Percentiles rank a stretch among this genome's conserved stretches.
Evolutionary conservation across 2,113 vertebrate species (phyloP).

Genomic region (Apodemus sylvaticus): DNA sequence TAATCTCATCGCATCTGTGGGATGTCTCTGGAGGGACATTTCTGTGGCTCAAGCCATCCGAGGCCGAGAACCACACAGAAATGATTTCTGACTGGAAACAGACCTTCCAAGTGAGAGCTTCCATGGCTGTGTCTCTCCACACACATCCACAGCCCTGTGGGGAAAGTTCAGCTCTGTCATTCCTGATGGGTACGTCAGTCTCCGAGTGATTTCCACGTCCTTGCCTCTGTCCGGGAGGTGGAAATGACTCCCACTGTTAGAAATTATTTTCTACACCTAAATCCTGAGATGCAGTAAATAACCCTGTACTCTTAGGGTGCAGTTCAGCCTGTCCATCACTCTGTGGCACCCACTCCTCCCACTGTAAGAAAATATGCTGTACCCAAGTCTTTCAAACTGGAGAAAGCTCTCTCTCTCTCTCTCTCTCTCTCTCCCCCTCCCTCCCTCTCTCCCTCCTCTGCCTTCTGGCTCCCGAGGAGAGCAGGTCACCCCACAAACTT

Average conservation of each 20-base stretch:
- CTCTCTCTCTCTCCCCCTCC: too few species aligned
- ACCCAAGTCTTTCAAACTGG: background rate
- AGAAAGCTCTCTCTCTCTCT: background rate
- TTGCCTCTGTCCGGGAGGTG: background rate
- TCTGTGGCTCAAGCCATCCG: background rate
- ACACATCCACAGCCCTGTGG: background rate
- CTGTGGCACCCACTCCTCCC: too few species aligned
- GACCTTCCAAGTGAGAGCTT: background rate
- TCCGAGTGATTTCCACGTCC: background rate
- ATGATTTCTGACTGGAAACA: background rate
- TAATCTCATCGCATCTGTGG: background rate
- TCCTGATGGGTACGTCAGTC: background rate
- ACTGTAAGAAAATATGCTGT: background rate
- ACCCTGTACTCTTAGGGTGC: fast-evolving
- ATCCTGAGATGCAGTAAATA: background rate
- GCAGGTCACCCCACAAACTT: background rate
- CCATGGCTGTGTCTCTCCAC: background rate
- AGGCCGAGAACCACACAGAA: background rate
- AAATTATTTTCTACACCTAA: background rate
- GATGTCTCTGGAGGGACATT: background rate
- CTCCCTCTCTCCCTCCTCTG: background rate
- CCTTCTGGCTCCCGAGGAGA: background rate
- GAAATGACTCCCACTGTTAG: background rate
- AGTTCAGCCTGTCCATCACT: background rate
- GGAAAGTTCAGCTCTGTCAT: background rate